These are phyloP conservation scores for Drosophila cardini DNA, from an alignment of 1,140 invertebrate genomes.

Conservation along the genomic window DNA sequence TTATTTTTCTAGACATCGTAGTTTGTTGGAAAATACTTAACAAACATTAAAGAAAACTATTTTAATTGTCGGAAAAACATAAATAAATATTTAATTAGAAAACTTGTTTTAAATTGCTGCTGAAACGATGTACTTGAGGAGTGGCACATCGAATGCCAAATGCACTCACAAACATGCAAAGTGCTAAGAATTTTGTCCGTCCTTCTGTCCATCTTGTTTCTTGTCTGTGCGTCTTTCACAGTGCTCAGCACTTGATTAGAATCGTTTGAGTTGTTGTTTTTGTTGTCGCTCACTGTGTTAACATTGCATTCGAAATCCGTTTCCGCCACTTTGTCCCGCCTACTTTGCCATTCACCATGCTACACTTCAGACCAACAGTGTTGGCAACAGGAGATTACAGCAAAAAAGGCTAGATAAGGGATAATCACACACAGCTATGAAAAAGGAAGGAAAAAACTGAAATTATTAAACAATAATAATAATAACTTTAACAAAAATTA, in stretches of 20 bases:
- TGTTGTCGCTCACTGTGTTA: conserved; percentile 7
- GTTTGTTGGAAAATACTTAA: neutral
- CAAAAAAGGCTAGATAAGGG: too few relatives aligned
- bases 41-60: neutral
- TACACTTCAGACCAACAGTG: conserved; percentile 1
- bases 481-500: too few relatives aligned
- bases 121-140: neutral
- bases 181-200: conserved; percentile 5
- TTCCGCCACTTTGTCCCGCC: neutral
- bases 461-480: too few relatives aligned
- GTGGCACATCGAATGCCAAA: neutral
- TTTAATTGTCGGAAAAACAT: neutral
- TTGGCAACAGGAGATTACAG: neutral
- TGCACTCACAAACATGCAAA: neutral
- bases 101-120: conserved; percentile 6
- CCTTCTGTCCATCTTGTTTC: neutral
- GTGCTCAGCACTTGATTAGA: conserved; percentile 16
- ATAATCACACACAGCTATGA: too few relatives aligned
- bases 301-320: conserved; percentile 23
- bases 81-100: conserved; percentile 5
- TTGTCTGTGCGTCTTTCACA: neutral
- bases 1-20: too few relatives aligned
- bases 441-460: too few relatives aligned
- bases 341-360: neutral
- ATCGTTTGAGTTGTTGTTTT: conserved; percentile 25